Evolutionary conservation across 2,113 vertebrate species (phyloP), one percentile per base, ranked within the genome.

Genomic region (Ammodytes marinus): DNA sequence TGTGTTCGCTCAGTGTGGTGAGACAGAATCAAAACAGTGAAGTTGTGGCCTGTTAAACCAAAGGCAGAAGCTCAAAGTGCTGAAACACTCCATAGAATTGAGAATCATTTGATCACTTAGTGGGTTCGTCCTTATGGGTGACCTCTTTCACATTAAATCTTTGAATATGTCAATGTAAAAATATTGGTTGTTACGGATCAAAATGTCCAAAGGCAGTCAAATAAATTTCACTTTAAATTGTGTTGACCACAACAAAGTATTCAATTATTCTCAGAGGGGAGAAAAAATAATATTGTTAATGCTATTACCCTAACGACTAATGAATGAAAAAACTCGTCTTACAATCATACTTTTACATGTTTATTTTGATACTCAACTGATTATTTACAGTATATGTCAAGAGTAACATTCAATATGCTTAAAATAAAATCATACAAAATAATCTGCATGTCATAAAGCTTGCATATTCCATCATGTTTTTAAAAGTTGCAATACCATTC

Each of bases 331-430:
- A 81, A 78, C 67, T 74, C 65, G 66, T 59, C 17, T 64, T 69
- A 50, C 57, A 74, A 57, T 79, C 37, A 19, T 74, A 68, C 54
- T 68, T 83, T 67, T 39, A 84, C 69, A 82, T 57, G 57, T 94
- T 94, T 94, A 92, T 93, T 94, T 84, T 85, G 35, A 81, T 61
- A 84, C 60, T 79, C 82, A 88, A 82, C 49, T 79, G 66, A 83
- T 72, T 59, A 80, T 60, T 68, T 82, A 87, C 88, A 90, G 19
- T 64, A 74, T 80, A 70, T 55, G 83, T 73, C 66, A 47, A 85
- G 83, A 84, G 47, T 83, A 89, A 92, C 88, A 93, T 92, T 94
- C 87, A 89, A 47, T 86, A 92, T 63, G 72, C 84, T 86, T 71
- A 42, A 86, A 89, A 88, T 70, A 47, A 77, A 86, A 79, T 81